A percentile compares a stretch with the other conserved stretches of the same genome.
phyloP scores from a whole-genome alignment of 2,888 invertebrate species.

The Dusona sp. region DNA sequence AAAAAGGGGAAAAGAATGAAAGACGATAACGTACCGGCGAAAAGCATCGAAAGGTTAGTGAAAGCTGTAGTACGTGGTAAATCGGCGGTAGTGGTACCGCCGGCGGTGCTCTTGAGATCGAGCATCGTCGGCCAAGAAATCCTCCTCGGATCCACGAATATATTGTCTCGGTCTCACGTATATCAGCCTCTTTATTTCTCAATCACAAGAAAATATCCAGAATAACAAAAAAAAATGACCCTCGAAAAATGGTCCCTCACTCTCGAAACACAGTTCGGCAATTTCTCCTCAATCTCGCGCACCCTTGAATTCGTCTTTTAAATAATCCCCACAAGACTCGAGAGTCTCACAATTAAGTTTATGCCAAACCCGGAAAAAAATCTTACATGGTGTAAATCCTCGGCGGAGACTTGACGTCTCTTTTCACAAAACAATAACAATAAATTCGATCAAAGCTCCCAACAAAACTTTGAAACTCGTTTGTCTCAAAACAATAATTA shows the following conservation, averaged over 20 bases:
- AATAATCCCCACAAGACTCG: background rate
- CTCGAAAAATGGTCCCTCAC: background rate
- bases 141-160: conserved; percentile 47
- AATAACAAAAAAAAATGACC: background rate
- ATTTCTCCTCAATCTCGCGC: background rate
- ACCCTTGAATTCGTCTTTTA: background rate
- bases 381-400: background rate
- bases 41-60: conserved; percentile 97
- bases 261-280: too few relatives aligned
- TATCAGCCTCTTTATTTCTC: background rate
- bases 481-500: too few relatives aligned
- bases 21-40: conserved; percentile 90
- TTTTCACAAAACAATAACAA: conserved; percentile 5
- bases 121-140: conserved; percentile 88
- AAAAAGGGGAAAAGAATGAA: background rate
- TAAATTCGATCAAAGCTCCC: background rate
- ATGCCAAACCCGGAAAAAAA: background rate
- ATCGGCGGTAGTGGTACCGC: conserved; percentile 96
- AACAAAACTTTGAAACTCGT: background rate
- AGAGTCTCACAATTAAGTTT: background rate
- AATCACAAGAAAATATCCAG: background rate
- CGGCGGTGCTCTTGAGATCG: conserved; percentile 96
- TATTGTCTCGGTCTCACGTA: background rate
- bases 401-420: background rate
- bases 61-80: conserved; percentile 95